These are phyloP conservation scores for Oxyruncus cristatus DNA, from an alignment of 2,113 vertebrate species.

Conservation along the genomic window DNA sequence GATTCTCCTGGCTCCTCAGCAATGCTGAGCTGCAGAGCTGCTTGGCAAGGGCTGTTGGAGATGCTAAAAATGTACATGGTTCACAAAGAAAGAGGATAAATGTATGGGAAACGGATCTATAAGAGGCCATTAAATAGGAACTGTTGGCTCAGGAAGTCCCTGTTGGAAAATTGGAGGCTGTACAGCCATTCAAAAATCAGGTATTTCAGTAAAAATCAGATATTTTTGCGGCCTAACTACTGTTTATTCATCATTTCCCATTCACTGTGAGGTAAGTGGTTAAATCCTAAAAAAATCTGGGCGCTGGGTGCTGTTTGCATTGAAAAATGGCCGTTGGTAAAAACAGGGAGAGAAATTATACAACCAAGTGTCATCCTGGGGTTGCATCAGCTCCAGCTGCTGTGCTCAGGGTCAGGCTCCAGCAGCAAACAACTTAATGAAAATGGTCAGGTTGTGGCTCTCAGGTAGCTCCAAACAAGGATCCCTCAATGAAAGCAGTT, in stretches of 20 bases:
- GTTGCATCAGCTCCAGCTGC: background rate
- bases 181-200: background rate
- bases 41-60: background rate
- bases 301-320: background rate
- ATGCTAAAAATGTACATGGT: background rate
- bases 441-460: background rate
- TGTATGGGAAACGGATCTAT: background rate
- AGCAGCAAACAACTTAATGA: background rate
- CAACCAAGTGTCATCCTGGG: background rate
- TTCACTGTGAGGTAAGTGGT: background rate
- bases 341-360: background rate
- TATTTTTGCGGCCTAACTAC: background rate
- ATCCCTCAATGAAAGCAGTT: accelerated
- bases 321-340: background rate
- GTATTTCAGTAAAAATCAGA: background rate
- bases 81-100: background rate
- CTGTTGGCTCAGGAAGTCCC: background rate
- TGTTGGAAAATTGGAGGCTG: background rate
- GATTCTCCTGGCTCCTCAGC: background rate
- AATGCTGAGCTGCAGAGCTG: background rate
- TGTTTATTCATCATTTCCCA: background rate
- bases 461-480: background rate
- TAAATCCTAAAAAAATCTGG: background rate
- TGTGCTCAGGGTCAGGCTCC: background rate
- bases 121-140: background rate